Evolutionary conservation across 2,113 vertebrate species (phyloP).

Genomic region (Desmodus rotundus): DNA sequence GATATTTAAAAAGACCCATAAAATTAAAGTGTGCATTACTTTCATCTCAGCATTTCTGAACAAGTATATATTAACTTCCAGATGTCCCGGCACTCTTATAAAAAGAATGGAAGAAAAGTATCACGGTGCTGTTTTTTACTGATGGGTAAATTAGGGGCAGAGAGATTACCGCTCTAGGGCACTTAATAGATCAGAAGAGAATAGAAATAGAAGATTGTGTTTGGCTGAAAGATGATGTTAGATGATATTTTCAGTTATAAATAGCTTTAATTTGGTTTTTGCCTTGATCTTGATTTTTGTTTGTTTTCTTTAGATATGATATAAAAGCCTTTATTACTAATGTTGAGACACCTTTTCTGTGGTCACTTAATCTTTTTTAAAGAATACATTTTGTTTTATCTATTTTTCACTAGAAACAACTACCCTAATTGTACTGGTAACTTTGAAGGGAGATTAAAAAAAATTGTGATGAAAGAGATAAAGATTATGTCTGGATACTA

Average conservation of each 20-base stretch:
- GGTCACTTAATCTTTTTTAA: conserved; percentile 21
- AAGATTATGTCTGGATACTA: background rate
- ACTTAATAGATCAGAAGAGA: conserved; percentile 57
- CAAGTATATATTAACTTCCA: conserved; percentile 53
- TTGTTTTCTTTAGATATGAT: conserved; percentile 29
- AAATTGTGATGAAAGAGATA: conserved; percentile 30
- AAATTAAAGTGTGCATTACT: conserved; percentile 63
- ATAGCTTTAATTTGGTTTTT: conserved; percentile 49
- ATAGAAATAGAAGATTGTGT: conserved; percentile 42
- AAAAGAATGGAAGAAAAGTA: conserved; percentile 58
- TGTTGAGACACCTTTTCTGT: background rate
- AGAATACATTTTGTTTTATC: conserved; percentile 32
- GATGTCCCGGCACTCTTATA: conserved; percentile 58
- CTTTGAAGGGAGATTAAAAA: conserved; percentile 26
- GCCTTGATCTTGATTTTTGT: conserved; percentile 44
- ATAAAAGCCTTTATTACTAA: conserved; percentile 31
- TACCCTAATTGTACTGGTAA: background rate
- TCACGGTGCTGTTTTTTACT: conserved; percentile 47
- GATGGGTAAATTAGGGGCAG: conserved; percentile 42
- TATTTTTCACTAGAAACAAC: conserved; percentile 28
- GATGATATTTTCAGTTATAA: conserved; percentile 45
- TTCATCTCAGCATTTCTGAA: conserved; percentile 63
- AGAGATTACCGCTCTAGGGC: conserved; percentile 39
- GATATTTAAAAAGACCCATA: conserved; percentile 49
- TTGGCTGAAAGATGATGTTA: conserved; percentile 49